These are phyloP conservation scores for Macrotrachela quadricornifera DNA, from an alignment of 1,140 invertebrate species.

Conservation along the genomic window DNA sequence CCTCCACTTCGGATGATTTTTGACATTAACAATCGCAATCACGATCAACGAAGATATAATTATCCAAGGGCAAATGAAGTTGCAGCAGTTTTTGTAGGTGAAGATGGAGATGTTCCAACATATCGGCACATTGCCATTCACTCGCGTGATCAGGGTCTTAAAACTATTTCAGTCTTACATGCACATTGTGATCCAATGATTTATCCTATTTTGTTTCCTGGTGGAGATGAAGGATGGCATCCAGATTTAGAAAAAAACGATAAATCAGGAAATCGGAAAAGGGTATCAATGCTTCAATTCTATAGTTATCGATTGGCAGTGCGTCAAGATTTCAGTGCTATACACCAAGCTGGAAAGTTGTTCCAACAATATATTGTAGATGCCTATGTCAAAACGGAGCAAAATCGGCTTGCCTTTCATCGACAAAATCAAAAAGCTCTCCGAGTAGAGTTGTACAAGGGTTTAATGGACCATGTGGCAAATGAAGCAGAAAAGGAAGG, in stretches of 20 bases:
- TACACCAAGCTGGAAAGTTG: not conserved
- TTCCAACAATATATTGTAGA: constrained; percentile 5
- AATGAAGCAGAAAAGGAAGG: not conserved
- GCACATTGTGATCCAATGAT: not conserved
- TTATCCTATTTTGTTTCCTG: not conserved
- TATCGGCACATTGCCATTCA: not conserved
- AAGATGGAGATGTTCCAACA: constrained; percentile 4
- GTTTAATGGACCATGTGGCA: not conserved
- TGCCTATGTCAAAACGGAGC: constrained; percentile 22
- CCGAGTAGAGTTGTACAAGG: not conserved
- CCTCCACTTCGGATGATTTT: not conserved
- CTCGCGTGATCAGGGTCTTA: not conserved
- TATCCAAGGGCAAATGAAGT: constrained; percentile 19
- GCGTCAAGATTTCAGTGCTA: not conserved
- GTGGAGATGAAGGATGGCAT: constrained; percentile 1
- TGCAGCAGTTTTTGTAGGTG: constrained; percentile 18
- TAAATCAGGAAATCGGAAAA: not conserved
- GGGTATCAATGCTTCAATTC: not conserved
- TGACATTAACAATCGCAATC: not conserved
- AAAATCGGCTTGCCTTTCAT: constrained; percentile 14
- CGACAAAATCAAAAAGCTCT: not conserved
- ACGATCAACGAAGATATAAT: constrained; percentile 18
- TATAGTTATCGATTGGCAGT: not conserved
- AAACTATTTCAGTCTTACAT: not conserved
- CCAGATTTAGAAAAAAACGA: not conserved